Evolutionary conservation across 2,113 vertebrate species (phyloP).

Genomic region (Pituophis catenifer): DNA sequence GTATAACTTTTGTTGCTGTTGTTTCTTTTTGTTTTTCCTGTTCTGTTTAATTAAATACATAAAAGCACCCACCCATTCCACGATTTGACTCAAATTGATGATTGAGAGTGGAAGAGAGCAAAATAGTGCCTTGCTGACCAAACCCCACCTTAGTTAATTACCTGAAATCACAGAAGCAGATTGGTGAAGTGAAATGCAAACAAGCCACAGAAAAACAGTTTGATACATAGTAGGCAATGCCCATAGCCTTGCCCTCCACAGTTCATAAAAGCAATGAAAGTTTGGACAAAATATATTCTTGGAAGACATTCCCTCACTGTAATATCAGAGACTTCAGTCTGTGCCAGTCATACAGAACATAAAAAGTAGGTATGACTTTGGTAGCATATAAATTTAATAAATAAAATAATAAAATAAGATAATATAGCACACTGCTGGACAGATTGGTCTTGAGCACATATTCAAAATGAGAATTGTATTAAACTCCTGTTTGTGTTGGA

Average conservation of each 20-base stretch:
- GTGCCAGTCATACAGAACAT: neutral
- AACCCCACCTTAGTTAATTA: neutral
- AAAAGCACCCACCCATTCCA: neutral
- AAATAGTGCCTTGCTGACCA: neutral
- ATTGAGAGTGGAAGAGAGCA: neutral
- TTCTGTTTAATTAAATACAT: neutral
- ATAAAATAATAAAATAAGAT: neutral
- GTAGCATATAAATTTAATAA: neutral
- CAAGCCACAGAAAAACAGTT: neutral
- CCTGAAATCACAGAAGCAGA: neutral
- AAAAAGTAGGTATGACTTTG: neutral
- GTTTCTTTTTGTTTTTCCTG: neutral
- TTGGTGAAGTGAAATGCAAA: neutral
- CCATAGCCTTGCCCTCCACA: neutral
- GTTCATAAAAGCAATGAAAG: neutral
- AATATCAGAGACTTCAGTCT: neutral
- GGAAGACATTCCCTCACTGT: neutral
- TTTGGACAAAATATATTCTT: neutral
- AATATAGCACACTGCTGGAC: neutral
- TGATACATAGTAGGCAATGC: neutral
- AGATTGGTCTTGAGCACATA: neutral
- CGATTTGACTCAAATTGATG: neutral
- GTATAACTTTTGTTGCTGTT: neutral
- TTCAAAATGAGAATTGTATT: neutral
- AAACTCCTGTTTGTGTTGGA: neutral